phyloP scores from a whole-genome alignment of 2,113 vertebrate species.

The Tragelaphus imberbis region DNA sequence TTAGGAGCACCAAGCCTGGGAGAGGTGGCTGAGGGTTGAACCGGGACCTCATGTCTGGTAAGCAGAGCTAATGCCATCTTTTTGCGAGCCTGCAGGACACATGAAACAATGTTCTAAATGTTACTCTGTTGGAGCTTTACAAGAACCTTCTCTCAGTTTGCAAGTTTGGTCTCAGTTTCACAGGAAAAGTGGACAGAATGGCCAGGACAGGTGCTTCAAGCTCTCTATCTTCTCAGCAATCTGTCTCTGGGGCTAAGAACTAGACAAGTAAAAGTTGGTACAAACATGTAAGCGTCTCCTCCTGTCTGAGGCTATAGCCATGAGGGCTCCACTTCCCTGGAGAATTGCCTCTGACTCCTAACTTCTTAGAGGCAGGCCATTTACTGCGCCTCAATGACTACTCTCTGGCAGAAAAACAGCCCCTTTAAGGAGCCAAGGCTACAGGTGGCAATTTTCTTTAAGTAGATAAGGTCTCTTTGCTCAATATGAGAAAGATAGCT shows the following conservation, averaged over 20 bases:
- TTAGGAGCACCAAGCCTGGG: not conserved
- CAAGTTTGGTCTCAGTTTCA: not conserved
- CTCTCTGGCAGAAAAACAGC: not conserved
- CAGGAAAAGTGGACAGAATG: not conserved
- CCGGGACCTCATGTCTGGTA: rapidly evolving
- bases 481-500: not conserved
- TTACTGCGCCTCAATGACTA: not conserved
- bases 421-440: not conserved
- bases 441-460: not conserved
- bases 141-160: not conserved
- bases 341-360: not conserved
- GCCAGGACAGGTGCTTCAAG: not conserved
- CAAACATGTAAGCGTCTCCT: rapidly evolving
- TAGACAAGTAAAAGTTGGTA: not conserved
- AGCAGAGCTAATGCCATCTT: not conserved
- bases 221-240: not conserved
- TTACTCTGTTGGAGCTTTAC: not conserved
- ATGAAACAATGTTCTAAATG: not conserved
- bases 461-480: not conserved
- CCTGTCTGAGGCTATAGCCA: not conserved
- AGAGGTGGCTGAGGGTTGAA: too few relatives aligned
- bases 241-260: not conserved
- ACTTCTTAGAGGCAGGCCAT: not conserved
- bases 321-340: rapidly evolving
- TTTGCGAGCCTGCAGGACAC: not conserved